Evolutionary conservation across 2,113 vertebrate species (phyloP).

Genomic region (Gavia stellata): DNA sequence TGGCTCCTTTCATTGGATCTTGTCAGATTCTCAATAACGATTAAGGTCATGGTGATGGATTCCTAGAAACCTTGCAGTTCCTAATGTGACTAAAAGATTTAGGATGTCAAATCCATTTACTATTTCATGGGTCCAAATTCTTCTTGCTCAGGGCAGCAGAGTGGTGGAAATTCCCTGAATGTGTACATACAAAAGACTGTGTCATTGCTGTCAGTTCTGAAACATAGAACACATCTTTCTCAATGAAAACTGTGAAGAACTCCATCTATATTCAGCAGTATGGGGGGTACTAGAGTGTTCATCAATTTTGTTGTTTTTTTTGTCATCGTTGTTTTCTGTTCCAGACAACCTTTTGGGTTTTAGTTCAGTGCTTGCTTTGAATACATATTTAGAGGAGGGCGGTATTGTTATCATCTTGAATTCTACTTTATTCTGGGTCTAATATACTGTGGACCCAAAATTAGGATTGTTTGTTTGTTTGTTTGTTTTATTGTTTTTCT

Average conservation of each 20-base stretch:
- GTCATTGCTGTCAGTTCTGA: not conserved
- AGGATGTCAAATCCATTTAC: not conserved
- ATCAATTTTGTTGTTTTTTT: not conserved
- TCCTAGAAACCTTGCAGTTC: not conserved
- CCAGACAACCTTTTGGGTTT: not conserved
- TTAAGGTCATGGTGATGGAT: not conserved
- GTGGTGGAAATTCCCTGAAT: not conserved
- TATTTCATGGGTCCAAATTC: not conserved
- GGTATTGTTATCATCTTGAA: not conserved
- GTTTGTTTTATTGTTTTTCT: not conserved
- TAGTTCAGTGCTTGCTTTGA: not conserved
- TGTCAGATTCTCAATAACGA: not conserved
- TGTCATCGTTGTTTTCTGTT: not conserved
- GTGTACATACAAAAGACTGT: fast-evolving
- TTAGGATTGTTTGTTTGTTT: not conserved
- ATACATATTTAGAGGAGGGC: not conserved
- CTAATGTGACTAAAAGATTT: not conserved
- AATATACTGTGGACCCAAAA: not conserved
- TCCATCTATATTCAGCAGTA: not conserved
- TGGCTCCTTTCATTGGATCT: not conserved
- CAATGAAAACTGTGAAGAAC: not conserved
- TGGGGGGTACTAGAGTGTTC: fast-evolving
- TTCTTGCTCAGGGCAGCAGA: not conserved
- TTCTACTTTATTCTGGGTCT: not conserved
- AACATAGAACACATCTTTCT: not conserved